These are phyloP conservation scores for Sebastes fasciatus DNA, from an alignment of 2,113 vertebrate genomes.

Conservation along the genomic window DNA sequence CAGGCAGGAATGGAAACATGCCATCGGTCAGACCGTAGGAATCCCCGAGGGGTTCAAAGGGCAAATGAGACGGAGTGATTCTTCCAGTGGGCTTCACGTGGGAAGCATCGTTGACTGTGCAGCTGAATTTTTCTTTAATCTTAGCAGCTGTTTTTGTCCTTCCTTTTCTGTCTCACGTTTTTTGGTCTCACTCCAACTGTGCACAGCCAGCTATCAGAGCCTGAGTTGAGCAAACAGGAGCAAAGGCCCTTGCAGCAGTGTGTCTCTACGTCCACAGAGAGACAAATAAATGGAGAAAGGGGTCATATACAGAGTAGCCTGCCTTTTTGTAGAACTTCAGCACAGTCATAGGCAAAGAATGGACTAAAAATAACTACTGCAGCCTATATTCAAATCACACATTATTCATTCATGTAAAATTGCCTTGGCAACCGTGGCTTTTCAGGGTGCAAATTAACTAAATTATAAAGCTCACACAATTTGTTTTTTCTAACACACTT, in stretches of 20 bases:
- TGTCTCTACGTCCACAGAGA: slow-evolving; percentile 22
- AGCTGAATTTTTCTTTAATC: slow-evolving; percentile 6
- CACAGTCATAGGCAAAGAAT: background rate
- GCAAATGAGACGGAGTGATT: background rate
- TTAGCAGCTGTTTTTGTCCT: background rate
- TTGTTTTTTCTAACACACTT: slow-evolving; percentile 15
- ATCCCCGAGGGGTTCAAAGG: slow-evolving; percentile 26
- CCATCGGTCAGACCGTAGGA: slow-evolving; percentile 25
- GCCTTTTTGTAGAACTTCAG: background rate
- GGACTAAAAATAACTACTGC: background rate
- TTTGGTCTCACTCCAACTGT: slow-evolving; percentile 47
- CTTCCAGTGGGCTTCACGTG: slow-evolving; percentile 19
- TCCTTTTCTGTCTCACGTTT: slow-evolving; percentile 16
- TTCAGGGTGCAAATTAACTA: background rate
- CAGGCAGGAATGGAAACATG: slow-evolving; percentile 39
- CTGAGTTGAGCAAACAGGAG: slow-evolving; percentile 66
- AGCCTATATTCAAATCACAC: background rate
- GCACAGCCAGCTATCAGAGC: slow-evolving; percentile 57
- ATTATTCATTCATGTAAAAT: slow-evolving; percentile 1
- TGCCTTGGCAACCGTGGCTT: background rate
- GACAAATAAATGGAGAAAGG: slow-evolving; percentile 20
- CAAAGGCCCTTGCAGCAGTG: slow-evolving; percentile 33
- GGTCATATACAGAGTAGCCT: background rate
- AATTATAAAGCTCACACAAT: background rate
- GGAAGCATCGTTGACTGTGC: slow-evolving; percentile 12